Conservation (phyloP, 2,888 invertebrate genomes). For the Caenorhabditis uteleia region DNA sequence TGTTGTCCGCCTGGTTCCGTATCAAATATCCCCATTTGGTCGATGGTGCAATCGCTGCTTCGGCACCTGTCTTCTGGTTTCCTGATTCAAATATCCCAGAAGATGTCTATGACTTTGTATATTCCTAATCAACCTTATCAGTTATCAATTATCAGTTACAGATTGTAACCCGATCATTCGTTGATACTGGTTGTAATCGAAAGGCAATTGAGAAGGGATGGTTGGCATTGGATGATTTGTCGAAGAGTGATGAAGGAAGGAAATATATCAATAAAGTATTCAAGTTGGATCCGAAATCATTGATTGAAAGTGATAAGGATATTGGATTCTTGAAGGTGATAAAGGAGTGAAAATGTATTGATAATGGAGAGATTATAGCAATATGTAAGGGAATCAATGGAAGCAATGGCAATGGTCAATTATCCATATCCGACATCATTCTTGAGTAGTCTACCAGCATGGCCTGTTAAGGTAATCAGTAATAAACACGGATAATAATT, state of each 20-base stretch:
- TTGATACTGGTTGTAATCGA: constrained; percentile 71
- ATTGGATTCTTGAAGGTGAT: constrained; percentile 24
- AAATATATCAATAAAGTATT: constrained; percentile 79
- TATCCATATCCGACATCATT: constrained; percentile 90
- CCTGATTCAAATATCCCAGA: constrained; percentile 48
- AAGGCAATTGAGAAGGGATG: constrained; percentile 82
- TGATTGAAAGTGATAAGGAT: constrained; percentile 51
- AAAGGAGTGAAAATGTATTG: not conserved
- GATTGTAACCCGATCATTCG: constrained; percentile 83
- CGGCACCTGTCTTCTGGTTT: constrained; percentile 78
- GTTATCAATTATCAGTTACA: constrained; percentile 4
- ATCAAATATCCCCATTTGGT: constrained; percentile 92
- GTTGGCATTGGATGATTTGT: constrained; percentile 76
- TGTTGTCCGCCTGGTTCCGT: constrained; percentile 93
- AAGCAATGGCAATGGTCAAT: constrained; percentile 88
- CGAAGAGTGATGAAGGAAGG: constrained; percentile 77
- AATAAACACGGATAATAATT: not conserved
- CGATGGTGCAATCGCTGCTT: constrained; percentile 83
- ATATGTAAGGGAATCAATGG: constrained; percentile 61
- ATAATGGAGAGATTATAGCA: constrained; percentile 1
- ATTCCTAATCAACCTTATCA: not conserved
- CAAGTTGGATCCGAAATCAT: constrained; percentile 76
- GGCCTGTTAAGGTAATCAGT: constrained; percentile 70
- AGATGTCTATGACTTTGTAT: constrained; percentile 51
- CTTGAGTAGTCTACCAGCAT: constrained; percentile 79